A percentile compares a stretch with the other conserved stretches of the same genome.
These are phyloP conservation scores for Noctua janthe DNA, from an alignment of 2,888 invertebrate species.

Conservation along the genomic window DNA sequence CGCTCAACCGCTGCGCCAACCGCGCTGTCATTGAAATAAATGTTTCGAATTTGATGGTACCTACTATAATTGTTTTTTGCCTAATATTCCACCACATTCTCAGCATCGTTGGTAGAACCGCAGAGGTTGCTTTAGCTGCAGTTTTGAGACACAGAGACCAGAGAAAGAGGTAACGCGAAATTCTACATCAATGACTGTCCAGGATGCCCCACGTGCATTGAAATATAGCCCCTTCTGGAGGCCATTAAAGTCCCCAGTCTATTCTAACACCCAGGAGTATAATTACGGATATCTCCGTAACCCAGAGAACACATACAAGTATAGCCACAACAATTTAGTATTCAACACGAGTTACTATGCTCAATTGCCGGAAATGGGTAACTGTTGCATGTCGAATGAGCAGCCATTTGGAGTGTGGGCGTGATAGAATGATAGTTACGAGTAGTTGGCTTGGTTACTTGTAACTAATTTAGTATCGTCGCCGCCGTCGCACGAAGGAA, in stretches of 20 bases:
- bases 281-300: neutral
- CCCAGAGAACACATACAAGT: slow-evolving; percentile 3
- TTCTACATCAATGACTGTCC: too few species aligned
- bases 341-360: slow-evolving; percentile 13
- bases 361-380: slow-evolving; percentile 34
- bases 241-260: neutral
- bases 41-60: too few species aligned
- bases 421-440: neutral
- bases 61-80: too few species aligned
- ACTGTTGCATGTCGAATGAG: neutral
- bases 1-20: too few species aligned
- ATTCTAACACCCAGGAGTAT: slow-evolving; percentile 7
- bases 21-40: too few species aligned
- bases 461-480: neutral
- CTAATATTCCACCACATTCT: too few species aligned
- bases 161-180: too few species aligned
- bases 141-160: too few species aligned
- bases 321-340: slow-evolving; percentile 2
- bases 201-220: too few species aligned
- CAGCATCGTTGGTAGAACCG: too few species aligned
- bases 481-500: too few species aligned
- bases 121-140: too few species aligned
- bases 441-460: neutral
- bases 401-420: neutral
- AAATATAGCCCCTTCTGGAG: neutral